A percentile compares a stretch with the other conserved stretches of the same genome.
Conservation (phyloP, 2,888 invertebrate genomes). For the Malthinus flaveolus region DNA sequence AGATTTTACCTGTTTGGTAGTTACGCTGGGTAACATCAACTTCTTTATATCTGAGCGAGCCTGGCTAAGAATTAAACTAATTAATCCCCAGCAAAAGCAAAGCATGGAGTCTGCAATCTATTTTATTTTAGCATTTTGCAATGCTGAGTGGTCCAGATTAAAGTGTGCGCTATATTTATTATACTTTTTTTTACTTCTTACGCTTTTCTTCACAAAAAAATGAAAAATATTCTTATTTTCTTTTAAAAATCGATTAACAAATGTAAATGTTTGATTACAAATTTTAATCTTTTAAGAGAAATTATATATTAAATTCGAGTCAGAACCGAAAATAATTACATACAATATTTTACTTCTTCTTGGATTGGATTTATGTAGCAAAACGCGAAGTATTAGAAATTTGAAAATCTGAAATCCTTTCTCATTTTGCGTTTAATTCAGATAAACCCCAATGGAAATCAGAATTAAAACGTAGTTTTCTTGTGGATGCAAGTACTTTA, state of each 20-base stretch:
- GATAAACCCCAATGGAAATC: conserved; percentile 54
- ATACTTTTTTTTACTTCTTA: conserved; percentile 19
- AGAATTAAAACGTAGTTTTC: conserved; percentile 56
- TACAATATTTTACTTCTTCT: conserved; percentile 46
- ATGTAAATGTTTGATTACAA: conserved; percentile 5
- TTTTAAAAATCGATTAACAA: neutral
- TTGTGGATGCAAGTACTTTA: conserved; percentile 38
- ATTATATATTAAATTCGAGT: conserved; percentile 28
- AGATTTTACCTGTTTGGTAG: conserved; percentile 33
- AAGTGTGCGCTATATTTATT: conserved; percentile 37
- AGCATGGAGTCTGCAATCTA: conserved; percentile 43
- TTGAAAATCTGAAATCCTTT: conserved; percentile 54
- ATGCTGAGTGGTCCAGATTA: conserved; percentile 41
- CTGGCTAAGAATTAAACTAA: conserved; percentile 48
- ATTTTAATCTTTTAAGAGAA: conserved; percentile 7
- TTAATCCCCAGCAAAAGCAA: conserved; percentile 46
- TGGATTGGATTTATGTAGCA: conserved; percentile 45
- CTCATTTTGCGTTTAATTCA: conserved; percentile 54
- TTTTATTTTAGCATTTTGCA: conserved; percentile 46
- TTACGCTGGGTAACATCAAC: conserved; percentile 36
- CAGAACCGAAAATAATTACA: conserved; percentile 49
- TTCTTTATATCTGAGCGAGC: conserved; percentile 39
- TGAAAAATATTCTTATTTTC: neutral
- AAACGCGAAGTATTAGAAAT: conserved; percentile 50
- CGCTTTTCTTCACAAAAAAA: neutral